Evolutionary conservation across 2,797 vertebrate genomes (phyloP), one percentile per base, ranked within the genome.

Genomic region (Sebastes iracundus): DNA sequence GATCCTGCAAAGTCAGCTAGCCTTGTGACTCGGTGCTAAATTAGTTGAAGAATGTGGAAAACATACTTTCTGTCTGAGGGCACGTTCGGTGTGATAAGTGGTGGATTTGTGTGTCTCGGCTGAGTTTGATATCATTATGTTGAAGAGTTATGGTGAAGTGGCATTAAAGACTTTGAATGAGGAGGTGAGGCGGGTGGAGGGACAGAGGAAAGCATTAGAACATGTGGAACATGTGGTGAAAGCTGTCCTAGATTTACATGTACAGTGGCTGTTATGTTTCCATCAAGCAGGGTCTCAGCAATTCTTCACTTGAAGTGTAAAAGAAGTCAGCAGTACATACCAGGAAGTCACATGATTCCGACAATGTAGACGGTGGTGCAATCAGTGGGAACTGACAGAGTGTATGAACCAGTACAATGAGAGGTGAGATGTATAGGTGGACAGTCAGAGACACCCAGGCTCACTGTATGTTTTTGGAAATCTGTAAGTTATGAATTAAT

Each of bases 21-120:
- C 25, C 59, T n/a, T 66, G 60, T 82, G 65, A 76, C 64, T 70
- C 10, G 0, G 27, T 66, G 52, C 32, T 69, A 74, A 61, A 67
- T 77, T 75, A 23, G 30, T 30, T 73, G 6, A 32, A 7, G 64
- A 72, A 70, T 13, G 25, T 77, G 23, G 25, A 67, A 76, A 85
- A 67, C n/a, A 14, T 27, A 10, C 35, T 35, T 65, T 66, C 28
- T 38, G 77, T 67, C 55, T 75, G 68, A 42, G 22, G 59, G 6
- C 28, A 30, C 35, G 30, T 71, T 71, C 42, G 8, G 12, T 49
- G 68, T 61, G 71, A 33, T 38, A 20, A 9, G 49, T 7, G n/a
- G 3, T 33, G 66, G 67, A 46, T 65, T 60, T 68, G 53, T 49
- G 22, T 56, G 28, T 18, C n/a, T 22, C 9, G 12, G 61, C 33